Conservation (phyloP, 2,888 invertebrate species). For the Phortica magna region DNA sequence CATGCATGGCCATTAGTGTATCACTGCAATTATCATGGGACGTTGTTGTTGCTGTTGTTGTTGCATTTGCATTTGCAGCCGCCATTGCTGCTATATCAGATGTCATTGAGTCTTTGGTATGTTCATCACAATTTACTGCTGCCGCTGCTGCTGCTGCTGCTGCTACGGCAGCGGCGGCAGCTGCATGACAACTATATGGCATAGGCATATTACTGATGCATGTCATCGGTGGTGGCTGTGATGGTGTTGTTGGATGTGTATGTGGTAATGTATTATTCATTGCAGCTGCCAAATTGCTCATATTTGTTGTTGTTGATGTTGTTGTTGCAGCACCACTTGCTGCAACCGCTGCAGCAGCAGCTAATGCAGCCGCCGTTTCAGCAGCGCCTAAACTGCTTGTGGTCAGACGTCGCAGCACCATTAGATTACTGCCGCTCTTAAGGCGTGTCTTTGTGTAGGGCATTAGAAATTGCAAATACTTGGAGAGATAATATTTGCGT, state of each 20-base stretch:
- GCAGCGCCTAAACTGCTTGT: slow-evolving; percentile 44
- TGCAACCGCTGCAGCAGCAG: not conserved
- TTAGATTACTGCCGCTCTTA: slow-evolving; percentile 48
- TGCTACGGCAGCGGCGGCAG: not conserved
- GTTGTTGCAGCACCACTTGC: slow-evolving; percentile 2
- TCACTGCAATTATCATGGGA: not conserved
- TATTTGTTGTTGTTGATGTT: slow-evolving; percentile 1
- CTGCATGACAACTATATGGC: slow-evolving; percentile 48
- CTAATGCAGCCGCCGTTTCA: slow-evolving; percentile 10
- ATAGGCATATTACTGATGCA: slow-evolving; percentile 62
- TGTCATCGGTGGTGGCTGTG: slow-evolving; percentile 56
- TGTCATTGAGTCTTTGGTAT: slow-evolving; percentile 67
- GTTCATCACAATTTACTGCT: slow-evolving; percentile 47
- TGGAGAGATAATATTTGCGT: slow-evolving; percentile 74
- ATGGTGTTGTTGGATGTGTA: slow-evolving; percentile 26
- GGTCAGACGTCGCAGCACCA: slow-evolving; percentile 56
- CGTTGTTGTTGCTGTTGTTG: not conserved
- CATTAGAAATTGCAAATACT: slow-evolving; percentile 72
- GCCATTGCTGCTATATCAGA: slow-evolving; percentile 41
- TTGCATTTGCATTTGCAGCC: slow-evolving; percentile 41
- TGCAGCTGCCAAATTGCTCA: not conserved
- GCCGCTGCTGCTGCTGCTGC: not conserved
- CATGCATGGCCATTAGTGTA: slow-evolving; percentile 44
- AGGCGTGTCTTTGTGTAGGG: slow-evolving; percentile 71
- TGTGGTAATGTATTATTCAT: slow-evolving; percentile 34